A percentile compares a stretch with the other conserved stretches of the same genome.
Conservation (phyloP, 2,797 vertebrate species). For the Alauda arvensis region DNA sequence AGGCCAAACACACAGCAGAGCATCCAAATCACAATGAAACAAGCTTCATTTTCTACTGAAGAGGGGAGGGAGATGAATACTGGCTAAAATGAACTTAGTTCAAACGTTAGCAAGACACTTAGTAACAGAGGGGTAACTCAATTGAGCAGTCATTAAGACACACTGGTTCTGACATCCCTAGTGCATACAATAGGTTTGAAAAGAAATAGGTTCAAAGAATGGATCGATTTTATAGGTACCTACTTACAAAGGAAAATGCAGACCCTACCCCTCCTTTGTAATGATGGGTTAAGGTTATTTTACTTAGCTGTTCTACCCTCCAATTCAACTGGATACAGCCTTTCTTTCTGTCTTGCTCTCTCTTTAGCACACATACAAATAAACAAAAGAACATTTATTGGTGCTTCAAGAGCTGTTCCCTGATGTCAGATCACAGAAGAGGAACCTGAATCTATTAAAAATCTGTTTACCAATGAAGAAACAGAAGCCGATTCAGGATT, state of each 20-base stretch:
- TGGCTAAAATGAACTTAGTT: not conserved
- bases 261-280: not conserved
- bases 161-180: not conserved
- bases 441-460: conserved; percentile 40
- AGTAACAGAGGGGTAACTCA: not conserved
- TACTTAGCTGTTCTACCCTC: not conserved
- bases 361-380: not conserved
- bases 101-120: not conserved
- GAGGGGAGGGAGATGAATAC: not conserved
- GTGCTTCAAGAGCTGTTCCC: not conserved
- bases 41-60: not conserved
- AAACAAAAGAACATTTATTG: conserved; percentile 34
- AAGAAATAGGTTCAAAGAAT: not conserved
- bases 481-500: conserved; percentile 35
- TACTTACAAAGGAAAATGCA: not conserved
- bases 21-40: not conserved
- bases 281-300: not conserved
- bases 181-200: not conserved
- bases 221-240: not conserved
- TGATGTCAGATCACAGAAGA: not conserved
- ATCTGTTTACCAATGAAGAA: conserved; percentile 31
- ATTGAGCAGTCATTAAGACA: not conserved
- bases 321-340: not conserved
- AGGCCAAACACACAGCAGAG: not conserved
- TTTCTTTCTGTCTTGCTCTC: not conserved